A percentile compares a stretch with the other conserved stretches of the same genome.
Evolutionary conservation across 2,113 vertebrate species (phyloP).

Genomic region (Asarcornis scutulata): DNA sequence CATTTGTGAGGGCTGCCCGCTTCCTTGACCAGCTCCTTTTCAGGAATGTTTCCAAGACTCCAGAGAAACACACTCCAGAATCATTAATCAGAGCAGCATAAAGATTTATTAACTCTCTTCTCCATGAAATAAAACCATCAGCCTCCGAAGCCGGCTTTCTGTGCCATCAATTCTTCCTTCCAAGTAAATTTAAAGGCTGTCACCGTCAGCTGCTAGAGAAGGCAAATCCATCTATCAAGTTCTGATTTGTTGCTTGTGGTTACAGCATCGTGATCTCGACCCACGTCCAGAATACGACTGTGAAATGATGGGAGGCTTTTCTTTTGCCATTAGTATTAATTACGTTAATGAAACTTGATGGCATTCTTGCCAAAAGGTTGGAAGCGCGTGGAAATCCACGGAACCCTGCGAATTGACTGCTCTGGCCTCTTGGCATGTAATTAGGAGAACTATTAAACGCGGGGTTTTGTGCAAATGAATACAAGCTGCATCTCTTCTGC

Average conservation of each 20-base stretch:
- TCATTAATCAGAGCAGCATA: slow-evolving; percentile 6
- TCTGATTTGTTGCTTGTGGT: not conserved
- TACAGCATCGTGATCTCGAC: not conserved
- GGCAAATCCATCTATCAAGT: not conserved
- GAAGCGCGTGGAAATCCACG: not conserved
- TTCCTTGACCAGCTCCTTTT: slow-evolving; percentile 5
- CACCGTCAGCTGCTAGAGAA: not conserved
- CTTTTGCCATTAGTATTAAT: not conserved
- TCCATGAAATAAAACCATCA: slow-evolving; percentile 10
- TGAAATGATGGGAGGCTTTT: not conserved
- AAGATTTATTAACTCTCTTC: slow-evolving; percentile 43
- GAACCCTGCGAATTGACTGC: not conserved
- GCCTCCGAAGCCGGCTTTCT: not conserved
- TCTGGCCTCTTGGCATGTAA: not conserved
- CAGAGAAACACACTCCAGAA: not conserved
- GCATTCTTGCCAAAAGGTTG: not conserved
- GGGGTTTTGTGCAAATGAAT: not conserved
- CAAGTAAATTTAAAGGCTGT: not conserved
- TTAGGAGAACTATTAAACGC: not conserved
- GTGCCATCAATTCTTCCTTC: slow-evolving; percentile 15
- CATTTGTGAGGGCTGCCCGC: not conserved
- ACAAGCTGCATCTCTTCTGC: not conserved
- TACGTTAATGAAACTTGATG: not conserved
- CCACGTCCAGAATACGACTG: not conserved
- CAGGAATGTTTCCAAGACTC: slow-evolving; percentile 34